These are phyloP conservation scores for Vireo griseus DNA, from an alignment of 2,797 vertebrate species.

Conservation along the genomic window DNA sequence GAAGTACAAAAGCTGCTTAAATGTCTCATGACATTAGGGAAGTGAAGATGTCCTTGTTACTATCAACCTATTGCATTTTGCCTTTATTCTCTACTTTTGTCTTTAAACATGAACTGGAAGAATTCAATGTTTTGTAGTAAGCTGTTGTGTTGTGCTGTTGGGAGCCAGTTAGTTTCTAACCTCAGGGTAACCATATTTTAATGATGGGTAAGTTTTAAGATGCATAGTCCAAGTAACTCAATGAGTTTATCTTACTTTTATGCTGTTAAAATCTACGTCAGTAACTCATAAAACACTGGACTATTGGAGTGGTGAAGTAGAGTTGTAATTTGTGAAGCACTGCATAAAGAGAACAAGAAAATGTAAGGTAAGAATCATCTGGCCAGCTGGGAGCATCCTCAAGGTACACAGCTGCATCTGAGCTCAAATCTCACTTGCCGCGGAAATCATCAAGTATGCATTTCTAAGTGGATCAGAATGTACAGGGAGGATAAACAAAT, in stretches of 20 bases:
- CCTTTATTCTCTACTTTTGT: background rate
- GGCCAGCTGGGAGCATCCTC: constrained; percentile 18
- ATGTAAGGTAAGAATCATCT: background rate
- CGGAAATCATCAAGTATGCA: constrained; percentile 13
- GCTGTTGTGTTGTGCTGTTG: background rate
- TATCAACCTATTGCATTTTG: background rate
- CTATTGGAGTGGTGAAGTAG: background rate
- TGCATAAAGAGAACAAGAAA: background rate
- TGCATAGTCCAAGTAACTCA: background rate
- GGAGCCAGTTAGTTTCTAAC: background rate
- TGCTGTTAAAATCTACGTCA: background rate
- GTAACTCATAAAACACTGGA: background rate
- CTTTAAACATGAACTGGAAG: background rate
- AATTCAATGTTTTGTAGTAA: background rate
- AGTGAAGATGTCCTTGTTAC: background rate
- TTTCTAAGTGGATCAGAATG: constrained; percentile 19
- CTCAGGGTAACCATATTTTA: background rate
- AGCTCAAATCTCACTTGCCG: background rate
- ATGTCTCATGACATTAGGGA: background rate
- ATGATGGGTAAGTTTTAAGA: background rate
- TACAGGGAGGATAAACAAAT: background rate
- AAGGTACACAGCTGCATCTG: constrained; percentile 1
- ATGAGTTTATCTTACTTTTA: background rate
- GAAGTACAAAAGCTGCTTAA: background rate
- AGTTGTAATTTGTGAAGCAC: background rate